Conservation (phyloP, 2,888 invertebrate species). For the Octodonta nipae region DNA sequence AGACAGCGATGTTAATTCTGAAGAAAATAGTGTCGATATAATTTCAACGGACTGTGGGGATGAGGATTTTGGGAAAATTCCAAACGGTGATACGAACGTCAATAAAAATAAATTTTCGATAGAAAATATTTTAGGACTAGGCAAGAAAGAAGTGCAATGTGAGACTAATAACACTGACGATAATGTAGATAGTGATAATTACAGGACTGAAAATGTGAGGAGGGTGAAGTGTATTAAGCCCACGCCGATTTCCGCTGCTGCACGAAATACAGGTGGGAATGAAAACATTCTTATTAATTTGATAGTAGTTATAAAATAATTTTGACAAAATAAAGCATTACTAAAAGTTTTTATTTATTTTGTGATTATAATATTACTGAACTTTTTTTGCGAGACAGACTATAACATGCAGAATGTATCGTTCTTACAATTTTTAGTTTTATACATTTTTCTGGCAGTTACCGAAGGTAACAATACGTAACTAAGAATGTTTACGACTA, state of each 20-base stretch:
- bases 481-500: too few species aligned
- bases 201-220: slow-evolving; percentile 14
- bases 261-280: slow-evolving; percentile 15
- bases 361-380: too few species aligned
- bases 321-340: too few species aligned
- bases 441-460: too few species aligned
- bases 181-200: slow-evolving; percentile 11
- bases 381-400: too few species aligned
- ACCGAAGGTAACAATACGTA: too few species aligned
- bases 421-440: too few species aligned
- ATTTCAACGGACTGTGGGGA: slow-evolving; percentile 19
- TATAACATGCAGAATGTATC: too few species aligned
- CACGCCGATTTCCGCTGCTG: slow-evolving; percentile 23
- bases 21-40: slow-evolving; percentile 27
- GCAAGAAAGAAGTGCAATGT: slow-evolving; percentile 12
- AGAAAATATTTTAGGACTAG: slow-evolving; percentile 32
- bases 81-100: slow-evolving; percentile 17
- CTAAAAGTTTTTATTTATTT: too few species aligned
- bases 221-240: slow-evolving; percentile 30
- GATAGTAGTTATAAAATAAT: too few species aligned
- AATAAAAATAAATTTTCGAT: slow-evolving; percentile 33
- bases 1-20: slow-evolving; percentile 16
- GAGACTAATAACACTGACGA: too few species aligned
- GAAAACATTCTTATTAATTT: too few species aligned
- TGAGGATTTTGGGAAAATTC: slow-evolving; percentile 13